Conservation (phyloP, 2,113 vertebrate species). For the Barnardius zonarius region DNA sequence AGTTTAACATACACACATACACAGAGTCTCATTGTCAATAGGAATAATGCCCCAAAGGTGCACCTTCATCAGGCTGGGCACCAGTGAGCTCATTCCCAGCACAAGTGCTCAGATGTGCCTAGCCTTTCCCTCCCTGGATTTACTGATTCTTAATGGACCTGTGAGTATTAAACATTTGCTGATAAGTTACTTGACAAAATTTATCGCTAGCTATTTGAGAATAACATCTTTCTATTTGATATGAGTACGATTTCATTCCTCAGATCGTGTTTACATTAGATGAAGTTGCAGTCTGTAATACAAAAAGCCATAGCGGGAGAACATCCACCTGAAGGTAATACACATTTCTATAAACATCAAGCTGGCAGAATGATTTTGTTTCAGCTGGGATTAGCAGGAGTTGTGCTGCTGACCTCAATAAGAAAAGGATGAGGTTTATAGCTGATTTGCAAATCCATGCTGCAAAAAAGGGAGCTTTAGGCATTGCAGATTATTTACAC, state of each 20-base stretch:
- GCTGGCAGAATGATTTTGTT: slow-evolving; percentile 8
- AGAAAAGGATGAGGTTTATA: slow-evolving; percentile 25
- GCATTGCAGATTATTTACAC: slow-evolving; percentile 2
- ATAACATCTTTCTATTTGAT: not conserved
- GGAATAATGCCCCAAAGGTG: slow-evolving; percentile 33
- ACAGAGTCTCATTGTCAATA: not conserved
- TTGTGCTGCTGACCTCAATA: slow-evolving; percentile 42
- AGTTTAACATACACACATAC: not conserved
- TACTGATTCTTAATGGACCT: slow-evolving; percentile 27
- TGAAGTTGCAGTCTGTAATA: not conserved
- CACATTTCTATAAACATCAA: not conserved
- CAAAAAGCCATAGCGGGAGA: not conserved
- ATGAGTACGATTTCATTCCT: not conserved
- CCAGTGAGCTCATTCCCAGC: not conserved
- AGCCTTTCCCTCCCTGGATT: slow-evolving; percentile 27
- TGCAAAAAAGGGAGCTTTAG: not conserved
- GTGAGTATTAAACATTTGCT: slow-evolving; percentile 57
- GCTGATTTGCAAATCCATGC: slow-evolving; percentile 44
- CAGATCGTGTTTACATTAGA: not conserved
- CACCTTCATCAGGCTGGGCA: slow-evolving; percentile 1
- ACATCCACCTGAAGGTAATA: not conserved
- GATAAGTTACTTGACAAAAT: not conserved
- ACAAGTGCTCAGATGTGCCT: not conserved
- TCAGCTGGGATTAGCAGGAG: slow-evolving; percentile 37
- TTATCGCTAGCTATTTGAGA: slow-evolving; percentile 2